These are phyloP conservation scores for Aradophagus sp. DNA, from an alignment of 1,140 invertebrate species.

Conservation along the genomic window DNA sequence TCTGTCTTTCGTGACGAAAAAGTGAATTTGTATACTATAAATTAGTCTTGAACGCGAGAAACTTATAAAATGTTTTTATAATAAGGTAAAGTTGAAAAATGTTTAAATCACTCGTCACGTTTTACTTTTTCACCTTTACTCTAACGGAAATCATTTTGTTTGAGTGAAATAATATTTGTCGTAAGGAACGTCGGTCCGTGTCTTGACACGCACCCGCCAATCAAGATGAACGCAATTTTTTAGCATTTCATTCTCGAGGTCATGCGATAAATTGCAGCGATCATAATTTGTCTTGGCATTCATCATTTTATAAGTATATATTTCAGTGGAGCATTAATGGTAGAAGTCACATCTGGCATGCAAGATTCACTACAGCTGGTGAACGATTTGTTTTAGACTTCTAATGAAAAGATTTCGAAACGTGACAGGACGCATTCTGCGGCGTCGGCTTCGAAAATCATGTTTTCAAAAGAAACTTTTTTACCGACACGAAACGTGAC, in stretches of 20 bases:
- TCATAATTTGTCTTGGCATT: slow-evolving; percentile 46
- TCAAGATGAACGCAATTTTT: slow-evolving; percentile 11
- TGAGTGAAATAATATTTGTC: neutral
- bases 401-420: slow-evolving; percentile 17
- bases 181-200: too few relatives aligned
- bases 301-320: slow-evolving; percentile 38
- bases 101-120: too few relatives aligned
- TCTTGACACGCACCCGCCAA: slow-evolving; percentile 12
- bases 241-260: slow-evolving; percentile 18
- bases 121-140: too few relatives aligned
- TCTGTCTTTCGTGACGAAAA: too few relatives aligned
- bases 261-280: slow-evolving; percentile 31
- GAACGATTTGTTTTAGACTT: slow-evolving; percentile 17
- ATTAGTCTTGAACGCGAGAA: too few relatives aligned
- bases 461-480: neutral
- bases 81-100: too few relatives aligned
- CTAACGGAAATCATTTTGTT: too few relatives aligned
- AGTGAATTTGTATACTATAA: too few relatives aligned
- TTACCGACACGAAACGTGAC: neutral
- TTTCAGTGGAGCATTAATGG: slow-evolving; percentile 34
- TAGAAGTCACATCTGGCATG: slow-evolving; percentile 28
- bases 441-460: too few relatives aligned
- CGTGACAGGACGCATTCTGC: slow-evolving; percentile 10
- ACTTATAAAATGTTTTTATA: too few relatives aligned
- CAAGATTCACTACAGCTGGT: slow-evolving; percentile 31